These are phyloP conservation scores for Galago senegalensis DNA, from an alignment of 2,797 vertebrate genomes.

Conservation along the genomic window DNA sequence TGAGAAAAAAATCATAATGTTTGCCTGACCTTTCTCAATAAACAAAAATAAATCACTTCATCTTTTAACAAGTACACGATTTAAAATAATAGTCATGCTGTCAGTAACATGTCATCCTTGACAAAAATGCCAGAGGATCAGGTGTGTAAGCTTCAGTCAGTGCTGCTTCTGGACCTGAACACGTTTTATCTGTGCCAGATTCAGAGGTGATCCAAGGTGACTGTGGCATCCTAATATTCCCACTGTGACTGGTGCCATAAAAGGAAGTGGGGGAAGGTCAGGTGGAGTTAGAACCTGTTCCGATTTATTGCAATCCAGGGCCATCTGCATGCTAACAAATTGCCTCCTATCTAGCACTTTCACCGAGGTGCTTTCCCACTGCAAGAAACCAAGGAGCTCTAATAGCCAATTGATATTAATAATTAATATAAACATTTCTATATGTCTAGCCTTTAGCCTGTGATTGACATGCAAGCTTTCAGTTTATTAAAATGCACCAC, in stretches of 20 bases:
- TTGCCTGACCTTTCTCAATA: constrained; percentile 28
- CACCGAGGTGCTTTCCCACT: constrained; percentile 69
- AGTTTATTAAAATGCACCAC: constrained; percentile 80
- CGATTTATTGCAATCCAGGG: constrained; percentile 71
- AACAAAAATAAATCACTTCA: constrained; percentile 38
- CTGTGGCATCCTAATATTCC: constrained; percentile 56
- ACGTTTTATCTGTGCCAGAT: not conserved
- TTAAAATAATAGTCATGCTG: constrained; percentile 68
- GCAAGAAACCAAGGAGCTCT: constrained; percentile 80
- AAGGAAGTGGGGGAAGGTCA: constrained; percentile 65
- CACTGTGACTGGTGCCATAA: constrained; percentile 51
- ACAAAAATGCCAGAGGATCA: not conserved
- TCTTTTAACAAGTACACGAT: constrained; percentile 53
- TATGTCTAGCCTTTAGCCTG: constrained; percentile 80
- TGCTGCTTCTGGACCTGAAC: not conserved
- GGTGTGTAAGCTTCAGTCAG: not conserved
- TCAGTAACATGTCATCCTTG: not conserved
- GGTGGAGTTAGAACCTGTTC: constrained; percentile 69
- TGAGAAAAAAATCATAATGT: constrained; percentile 1
- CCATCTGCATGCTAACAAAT: constrained; percentile 63
- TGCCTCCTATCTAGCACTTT: constrained; percentile 36
- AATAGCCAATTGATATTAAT: constrained; percentile 82
- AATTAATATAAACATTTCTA: constrained; percentile 86
- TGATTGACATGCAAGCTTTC: constrained; percentile 62
- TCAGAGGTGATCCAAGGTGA: constrained; percentile 65